Conservation (phyloP, 2,797 vertebrate species). For the Lagorchestes hirsutus region DNA sequence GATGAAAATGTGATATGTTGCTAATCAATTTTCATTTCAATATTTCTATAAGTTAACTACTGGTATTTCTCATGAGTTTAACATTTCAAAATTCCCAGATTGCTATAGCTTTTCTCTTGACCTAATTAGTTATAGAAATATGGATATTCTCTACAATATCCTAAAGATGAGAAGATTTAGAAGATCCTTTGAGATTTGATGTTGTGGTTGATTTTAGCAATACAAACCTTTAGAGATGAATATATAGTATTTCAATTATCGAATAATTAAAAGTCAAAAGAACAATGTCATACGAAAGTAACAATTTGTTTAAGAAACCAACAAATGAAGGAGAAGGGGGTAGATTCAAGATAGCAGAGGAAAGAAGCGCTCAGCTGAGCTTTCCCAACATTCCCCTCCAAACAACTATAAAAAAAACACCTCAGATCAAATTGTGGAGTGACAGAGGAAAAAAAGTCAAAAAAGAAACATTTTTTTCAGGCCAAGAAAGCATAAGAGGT, state of each 20-base stretch:
- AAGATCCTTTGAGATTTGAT: background rate
- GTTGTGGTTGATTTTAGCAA: slow-evolving; percentile 41
- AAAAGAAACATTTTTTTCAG: no score
- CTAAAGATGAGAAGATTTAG: background rate
- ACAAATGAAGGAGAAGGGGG: background rate
- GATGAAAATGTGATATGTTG: slow-evolving; percentile 26
- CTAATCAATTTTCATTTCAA: slow-evolving; percentile 17
- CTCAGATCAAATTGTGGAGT: no score
- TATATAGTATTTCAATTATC: background rate
- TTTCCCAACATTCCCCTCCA: background rate
- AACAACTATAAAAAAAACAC: background rate
- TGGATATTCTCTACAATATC: background rate
- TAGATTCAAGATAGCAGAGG: background rate
- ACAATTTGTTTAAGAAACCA: background rate
- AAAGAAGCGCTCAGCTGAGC: background rate
- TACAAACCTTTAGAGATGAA: slow-evolving; percentile 41
- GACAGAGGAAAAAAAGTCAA: no score
- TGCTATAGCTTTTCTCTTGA: slow-evolving; percentile 7
- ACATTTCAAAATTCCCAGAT: slow-evolving; percentile 29
- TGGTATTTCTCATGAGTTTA: background rate
- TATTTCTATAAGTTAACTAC: slow-evolving; percentile 29
- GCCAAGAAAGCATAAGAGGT: no score
- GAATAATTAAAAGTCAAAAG: background rate
- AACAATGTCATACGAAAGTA: slow-evolving; percentile 31
- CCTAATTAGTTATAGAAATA: background rate